Conservation (phyloP, 2,888 invertebrate genomes). For the Stegophylla sp. region DNA sequence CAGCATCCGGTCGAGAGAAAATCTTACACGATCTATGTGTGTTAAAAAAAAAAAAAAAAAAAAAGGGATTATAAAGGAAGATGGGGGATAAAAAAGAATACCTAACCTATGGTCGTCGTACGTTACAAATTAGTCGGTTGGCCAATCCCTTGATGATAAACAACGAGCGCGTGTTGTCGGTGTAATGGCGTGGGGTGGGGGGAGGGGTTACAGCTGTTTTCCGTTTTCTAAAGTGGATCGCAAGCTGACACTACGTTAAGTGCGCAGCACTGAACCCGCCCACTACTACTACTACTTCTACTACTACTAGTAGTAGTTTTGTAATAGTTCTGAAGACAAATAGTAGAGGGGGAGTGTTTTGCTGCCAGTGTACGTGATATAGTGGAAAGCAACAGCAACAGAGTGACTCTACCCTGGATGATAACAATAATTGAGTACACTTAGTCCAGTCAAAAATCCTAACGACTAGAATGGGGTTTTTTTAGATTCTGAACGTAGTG, state of each 20-base stretch:
- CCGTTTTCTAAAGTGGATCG: slow-evolving; percentile 51
- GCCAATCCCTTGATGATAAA: slow-evolving; percentile 46
- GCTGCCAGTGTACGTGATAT: slow-evolving; percentile 44
- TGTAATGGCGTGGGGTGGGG: not conserved
- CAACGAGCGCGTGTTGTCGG: too few species aligned
- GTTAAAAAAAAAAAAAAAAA: not conserved
- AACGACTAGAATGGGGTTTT: too few species aligned
- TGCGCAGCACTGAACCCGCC: slow-evolving; percentile 33
- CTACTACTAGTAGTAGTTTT: not conserved
- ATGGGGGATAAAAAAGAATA: slow-evolving; percentile 5
- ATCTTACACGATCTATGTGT: slow-evolving; percentile 36
- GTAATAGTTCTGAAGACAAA: slow-evolving; percentile 31
- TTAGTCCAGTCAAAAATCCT: slow-evolving; percentile 16
- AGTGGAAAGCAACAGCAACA: slow-evolving; percentile 19
- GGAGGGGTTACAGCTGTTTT: slow-evolving; percentile 38
- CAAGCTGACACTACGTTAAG: slow-evolving; percentile 57
- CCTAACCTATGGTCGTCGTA: not conserved
- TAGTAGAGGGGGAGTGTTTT: slow-evolving; percentile 43
- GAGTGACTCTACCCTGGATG: slow-evolving; percentile 41
- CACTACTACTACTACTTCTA: not conserved
- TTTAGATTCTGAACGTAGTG: too few species aligned
- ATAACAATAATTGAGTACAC: slow-evolving; percentile 37
- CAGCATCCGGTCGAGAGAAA: slow-evolving; percentile 41
- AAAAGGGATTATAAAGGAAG: too few species aligned
- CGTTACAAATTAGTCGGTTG: slow-evolving; percentile 55